These are phyloP conservation scores for Thalassarche chlororhynchos DNA, from an alignment of 2,113 vertebrate genomes.

Conservation along the genomic window DNA sequence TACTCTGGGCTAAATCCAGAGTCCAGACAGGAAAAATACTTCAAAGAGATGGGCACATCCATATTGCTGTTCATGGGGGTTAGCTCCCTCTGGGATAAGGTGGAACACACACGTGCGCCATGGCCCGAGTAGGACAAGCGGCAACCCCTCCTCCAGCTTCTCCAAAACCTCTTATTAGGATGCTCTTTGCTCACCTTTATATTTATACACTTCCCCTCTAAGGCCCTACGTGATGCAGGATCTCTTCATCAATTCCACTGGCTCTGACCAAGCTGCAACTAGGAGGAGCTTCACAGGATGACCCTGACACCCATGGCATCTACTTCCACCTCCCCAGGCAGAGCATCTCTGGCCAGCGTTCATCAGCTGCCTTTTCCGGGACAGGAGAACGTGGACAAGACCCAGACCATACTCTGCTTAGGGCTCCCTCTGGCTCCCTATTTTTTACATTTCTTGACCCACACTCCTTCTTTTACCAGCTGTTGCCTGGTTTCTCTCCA, in stretches of 20 bases:
- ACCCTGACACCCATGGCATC: fast-evolving
- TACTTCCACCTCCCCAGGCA: not conserved
- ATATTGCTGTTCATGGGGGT: not conserved
- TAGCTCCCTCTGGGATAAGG: not conserved
- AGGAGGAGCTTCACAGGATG: not conserved
- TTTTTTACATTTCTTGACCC: not conserved
- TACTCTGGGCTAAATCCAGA: not conserved
- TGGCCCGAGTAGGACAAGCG: not conserved
- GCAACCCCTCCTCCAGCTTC: not conserved
- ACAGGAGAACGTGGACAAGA: fast-evolving
- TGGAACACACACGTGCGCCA: fast-evolving
- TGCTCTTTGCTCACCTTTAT: not conserved
- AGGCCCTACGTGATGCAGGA: not conserved
- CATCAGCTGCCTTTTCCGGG: not conserved
- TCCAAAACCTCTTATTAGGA: not conserved
- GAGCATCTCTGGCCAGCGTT: not conserved
- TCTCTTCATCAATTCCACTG: not conserved
- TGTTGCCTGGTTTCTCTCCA: not conserved
- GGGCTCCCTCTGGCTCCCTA: not conserved
- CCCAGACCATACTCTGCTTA: not conserved
- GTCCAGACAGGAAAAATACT: not conserved
- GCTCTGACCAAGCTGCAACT: not conserved
- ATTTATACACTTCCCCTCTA: not conserved
- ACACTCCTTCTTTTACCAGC: not conserved
- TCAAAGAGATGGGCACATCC: not conserved